Base-by-base conservation (phyloP, 2,888 invertebrate genomes). In the Gymnoscelis rufifasciata region DNA sequence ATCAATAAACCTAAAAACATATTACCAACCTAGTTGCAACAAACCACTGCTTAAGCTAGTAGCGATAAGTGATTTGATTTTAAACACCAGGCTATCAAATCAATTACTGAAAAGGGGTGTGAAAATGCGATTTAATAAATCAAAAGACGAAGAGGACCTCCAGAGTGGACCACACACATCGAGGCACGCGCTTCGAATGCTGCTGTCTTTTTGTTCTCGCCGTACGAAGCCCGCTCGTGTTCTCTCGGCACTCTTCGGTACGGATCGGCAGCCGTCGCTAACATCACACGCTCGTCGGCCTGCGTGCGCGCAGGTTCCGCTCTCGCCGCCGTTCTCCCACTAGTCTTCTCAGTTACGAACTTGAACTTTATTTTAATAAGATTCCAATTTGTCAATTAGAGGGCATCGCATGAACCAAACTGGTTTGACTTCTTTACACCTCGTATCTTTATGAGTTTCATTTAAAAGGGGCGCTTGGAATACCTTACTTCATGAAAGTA, bases 141-240 rank as follows among this genome's bases (percentile, higher is more conserved):
- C 82, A 86, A 78, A 76, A 69, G 62, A 58, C 57, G 71, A 72
- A 60, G 71, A 77, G 80, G 89, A 87, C 89, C 89, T 87, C 88
- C 89, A 57, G 47, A 80, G 87, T 76, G 83, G 92, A 92, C 92
- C 92, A 92, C 92, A 92, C 92, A 92, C 90, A 87, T 89, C 75
- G 92, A 90, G 92, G 92, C 92, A 92, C 92, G 92, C 92, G 92
- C 91, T 91, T 86, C 88, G 88, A 90, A 90, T 90, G 87, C 82
- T 78, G 89, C 88, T 69, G 73, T 74, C 80, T 82, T 83, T 84
- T 87, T 84, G 69, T 78, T 82, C 69, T 73, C 59, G 65, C 75
- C 80, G 75, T 73, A 66, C 65, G 66, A 64, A 66, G 66, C 60
- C 58, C 57, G 66, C 64, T 82, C 86, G 83, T 70, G 72, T 62